These are phyloP conservation scores for Hippasteria phrygiana DNA, from an alignment of 53 echinoderm and acorn worm species.

Conservation along the genomic window DNA sequence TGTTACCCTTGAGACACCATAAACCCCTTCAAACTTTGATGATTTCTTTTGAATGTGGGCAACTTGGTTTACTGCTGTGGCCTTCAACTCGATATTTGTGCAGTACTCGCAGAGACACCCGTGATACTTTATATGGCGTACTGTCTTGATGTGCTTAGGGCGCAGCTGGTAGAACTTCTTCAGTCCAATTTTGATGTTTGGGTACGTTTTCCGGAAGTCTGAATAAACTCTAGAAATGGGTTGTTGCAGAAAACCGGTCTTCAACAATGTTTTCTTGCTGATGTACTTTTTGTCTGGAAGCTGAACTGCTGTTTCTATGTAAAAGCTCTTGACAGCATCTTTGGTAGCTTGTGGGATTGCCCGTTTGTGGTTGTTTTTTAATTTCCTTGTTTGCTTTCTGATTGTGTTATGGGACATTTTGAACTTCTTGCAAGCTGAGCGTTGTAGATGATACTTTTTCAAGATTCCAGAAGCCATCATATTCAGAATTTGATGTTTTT, in stretches of 20 bases:
- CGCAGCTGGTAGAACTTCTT: slow-evolving; percentile 51
- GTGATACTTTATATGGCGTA: slow-evolving; percentile 48
- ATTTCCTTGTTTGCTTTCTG: no score
- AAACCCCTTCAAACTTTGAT: slow-evolving; percentile 8
- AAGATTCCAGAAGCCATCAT: no score
- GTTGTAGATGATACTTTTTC: no score
- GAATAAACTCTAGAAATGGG: slow-evolving; percentile 4
- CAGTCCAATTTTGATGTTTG: slow-evolving; percentile 21
- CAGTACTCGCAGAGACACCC: slow-evolving; percentile 78
- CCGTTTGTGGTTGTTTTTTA: no score
- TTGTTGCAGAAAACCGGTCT: slow-evolving; percentile 57
- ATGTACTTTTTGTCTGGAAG: slow-evolving; percentile 66
- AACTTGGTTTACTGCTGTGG: slow-evolving; percentile 42
- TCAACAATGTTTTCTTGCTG: slow-evolving; percentile 62
- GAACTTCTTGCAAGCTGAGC: no score
- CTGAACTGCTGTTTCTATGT: slow-evolving; percentile 16
- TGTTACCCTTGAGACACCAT: slow-evolving; percentile 33
- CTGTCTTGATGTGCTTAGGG: slow-evolving; percentile 49
- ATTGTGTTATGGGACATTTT: no score
- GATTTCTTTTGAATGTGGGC: slow-evolving; percentile 6
- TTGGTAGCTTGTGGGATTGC: not conserved
- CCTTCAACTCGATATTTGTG: slow-evolving; percentile 59
- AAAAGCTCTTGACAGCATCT: slow-evolving; percentile 23
- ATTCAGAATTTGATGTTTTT: no score
- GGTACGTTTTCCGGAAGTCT: slow-evolving; percentile 57